Conservation (phyloP, 2,113 vertebrate genomes). For the Cephalopholis sonnerati region DNA sequence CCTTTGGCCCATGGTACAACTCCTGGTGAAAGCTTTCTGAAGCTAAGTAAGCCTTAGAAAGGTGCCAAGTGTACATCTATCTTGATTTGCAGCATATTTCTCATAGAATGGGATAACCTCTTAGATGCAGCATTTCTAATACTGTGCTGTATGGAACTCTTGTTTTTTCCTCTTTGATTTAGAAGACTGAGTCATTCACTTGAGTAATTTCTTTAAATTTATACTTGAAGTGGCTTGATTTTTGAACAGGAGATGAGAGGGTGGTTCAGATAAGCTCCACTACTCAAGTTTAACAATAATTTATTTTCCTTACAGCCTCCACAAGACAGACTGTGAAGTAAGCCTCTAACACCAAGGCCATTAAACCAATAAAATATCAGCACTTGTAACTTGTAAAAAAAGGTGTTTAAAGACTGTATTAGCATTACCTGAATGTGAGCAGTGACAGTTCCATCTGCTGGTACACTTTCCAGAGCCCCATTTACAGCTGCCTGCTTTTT, state of each 20-base stretch:
- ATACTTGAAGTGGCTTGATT: background rate
- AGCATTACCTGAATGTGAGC: constrained; percentile 90
- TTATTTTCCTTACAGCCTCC: constrained; percentile 44
- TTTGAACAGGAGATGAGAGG: constrained; percentile 5
- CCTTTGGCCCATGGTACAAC: background rate
- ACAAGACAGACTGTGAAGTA: constrained; percentile 31
- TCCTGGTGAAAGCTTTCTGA: background rate
- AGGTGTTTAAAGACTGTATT: constrained; percentile 69
- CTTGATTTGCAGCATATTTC: background rate
- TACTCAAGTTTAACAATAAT: constrained; percentile 45
- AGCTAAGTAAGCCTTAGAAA: background rate
- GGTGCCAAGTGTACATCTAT: background rate
- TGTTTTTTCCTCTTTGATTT: background rate
- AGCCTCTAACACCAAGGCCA: constrained; percentile 19
- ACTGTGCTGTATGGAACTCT: background rate
- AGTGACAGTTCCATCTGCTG: constrained; percentile 86
- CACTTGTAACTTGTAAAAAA: constrained; percentile 42
- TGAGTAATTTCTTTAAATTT: background rate
- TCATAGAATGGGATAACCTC: background rate
- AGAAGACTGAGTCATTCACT: background rate
- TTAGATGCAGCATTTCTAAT: background rate
- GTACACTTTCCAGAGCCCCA: constrained; percentile 85
- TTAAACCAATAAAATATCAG: constrained; percentile 33
- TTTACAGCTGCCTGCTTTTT: constrained; percentile 84
- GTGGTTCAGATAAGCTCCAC: constrained; percentile 74